Evolutionary conservation across 1,140 invertebrate species (phyloP), one percentile per base, ranked within the genome.

Genomic region (Cyrtorhinus lividipennis): DNA sequence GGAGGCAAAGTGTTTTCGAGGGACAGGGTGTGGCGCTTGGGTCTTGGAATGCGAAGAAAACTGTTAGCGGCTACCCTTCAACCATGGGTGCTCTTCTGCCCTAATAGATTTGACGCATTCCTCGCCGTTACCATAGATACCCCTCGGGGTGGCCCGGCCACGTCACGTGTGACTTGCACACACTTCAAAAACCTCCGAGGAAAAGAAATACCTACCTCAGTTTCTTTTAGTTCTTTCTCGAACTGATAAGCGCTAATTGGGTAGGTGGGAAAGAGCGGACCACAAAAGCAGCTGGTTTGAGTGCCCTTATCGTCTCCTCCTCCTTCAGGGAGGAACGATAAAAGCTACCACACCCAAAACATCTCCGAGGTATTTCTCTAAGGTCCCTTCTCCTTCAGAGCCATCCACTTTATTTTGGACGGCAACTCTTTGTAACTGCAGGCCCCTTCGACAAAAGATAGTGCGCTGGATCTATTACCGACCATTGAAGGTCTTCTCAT

Each of bases 321-420:
- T n/a, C n/a, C 8, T 12, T 15, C 10, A 20, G 18, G 48, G 48
- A 53, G 48, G 20, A 20, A 12, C 48, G 48, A 53, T 53, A 53
- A 53, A 53, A 53, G 48, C 48, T 53, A 53, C 48, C 48, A 53
- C 48, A 53, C 48, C 48, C 48, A 53, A 53, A 53, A 53, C 48
- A 53, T 53, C 48, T 53, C 48, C 5, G 20, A 53, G 48, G 48
- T 53, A 53, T 53, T 53, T 53, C 48, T 20, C 5, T 13, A 53
- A 20, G 48, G 48, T 10, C 12, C 48, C 18, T 53, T 53, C 20
- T 53, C 48, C 48, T 22, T 53, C 8, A 20, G 3, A 53, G 30
- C 8, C 5, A 5, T 20, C 48, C 48, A 53, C 48, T 44, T 53
- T 15, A 15, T 53, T 53, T 53, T 53, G 48, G 48, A 53, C 48